A percentile compares a stretch with the other conserved stretches of the same genome.
Evolutionary conservation across 2,888 invertebrate species (phyloP).

Genomic region (Drosophila cyrtoloma): DNA sequence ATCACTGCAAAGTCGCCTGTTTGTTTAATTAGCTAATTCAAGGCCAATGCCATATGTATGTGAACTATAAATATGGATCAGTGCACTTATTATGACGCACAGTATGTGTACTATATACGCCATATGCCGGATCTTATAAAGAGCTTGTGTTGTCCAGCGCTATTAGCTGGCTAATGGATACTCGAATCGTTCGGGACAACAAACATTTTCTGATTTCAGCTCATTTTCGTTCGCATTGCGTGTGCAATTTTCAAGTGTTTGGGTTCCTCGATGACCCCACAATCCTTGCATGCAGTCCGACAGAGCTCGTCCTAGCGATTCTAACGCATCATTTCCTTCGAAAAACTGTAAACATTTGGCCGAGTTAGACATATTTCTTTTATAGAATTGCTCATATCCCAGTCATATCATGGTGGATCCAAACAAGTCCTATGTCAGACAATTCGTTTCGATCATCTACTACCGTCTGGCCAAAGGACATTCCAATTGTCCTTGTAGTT

Average conservation of each 20-base stretch:
- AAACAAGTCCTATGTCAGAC: background rate
- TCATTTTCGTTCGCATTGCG: background rate
- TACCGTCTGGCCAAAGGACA: background rate
- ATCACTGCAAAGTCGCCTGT: background rate
- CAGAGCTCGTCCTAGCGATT: background rate
- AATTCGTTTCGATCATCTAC: background rate
- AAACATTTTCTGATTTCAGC: background rate
- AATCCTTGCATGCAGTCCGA: background rate
- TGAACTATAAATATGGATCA: background rate
- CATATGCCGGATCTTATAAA: background rate
- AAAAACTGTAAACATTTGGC: background rate
- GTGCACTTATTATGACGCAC: background rate
- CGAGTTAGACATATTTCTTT: background rate
- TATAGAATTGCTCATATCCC: background rate
- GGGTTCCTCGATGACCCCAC: background rate
- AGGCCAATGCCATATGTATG: background rate
- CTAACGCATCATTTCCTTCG: background rate
- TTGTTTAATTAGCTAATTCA: background rate
- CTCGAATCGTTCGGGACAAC: background rate
- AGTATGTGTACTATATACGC: background rate
- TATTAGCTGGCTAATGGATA: background rate
- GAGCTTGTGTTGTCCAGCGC: background rate
- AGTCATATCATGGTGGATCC: background rate
- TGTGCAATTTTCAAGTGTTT: background rate
- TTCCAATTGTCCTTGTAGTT: no score